These are phyloP conservation scores for Diaphora mendica DNA, from an alignment of 2,888 invertebrate genomes.

Conservation along the genomic window DNA sequence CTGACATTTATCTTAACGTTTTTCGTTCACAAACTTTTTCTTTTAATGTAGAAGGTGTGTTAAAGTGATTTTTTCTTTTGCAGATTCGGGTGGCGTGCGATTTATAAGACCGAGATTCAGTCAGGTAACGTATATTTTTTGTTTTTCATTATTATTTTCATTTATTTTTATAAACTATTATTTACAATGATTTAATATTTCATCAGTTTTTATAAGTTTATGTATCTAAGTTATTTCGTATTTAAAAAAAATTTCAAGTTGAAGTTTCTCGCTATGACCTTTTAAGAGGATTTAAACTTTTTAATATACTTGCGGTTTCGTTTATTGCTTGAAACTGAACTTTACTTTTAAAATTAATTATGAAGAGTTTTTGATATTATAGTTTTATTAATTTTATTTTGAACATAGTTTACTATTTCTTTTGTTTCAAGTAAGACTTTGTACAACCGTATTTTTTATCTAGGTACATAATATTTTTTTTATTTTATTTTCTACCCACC, in stretches of 20 bases:
- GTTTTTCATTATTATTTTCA: neutral
- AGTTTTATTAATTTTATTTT: neutral
- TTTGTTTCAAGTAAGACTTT: neutral
- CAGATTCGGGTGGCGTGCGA: constrained; percentile 53
- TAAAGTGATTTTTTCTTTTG: constrained; percentile 55
- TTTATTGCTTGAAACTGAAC: neutral
- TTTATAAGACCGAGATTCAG: constrained; percentile 15
- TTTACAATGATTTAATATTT: neutral
- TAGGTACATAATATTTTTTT: neutral
- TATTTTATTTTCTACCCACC: neutral
- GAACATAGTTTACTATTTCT: neutral
- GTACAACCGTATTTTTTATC: neutral
- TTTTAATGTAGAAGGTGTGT: constrained; percentile 35
- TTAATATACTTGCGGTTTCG: neutral
- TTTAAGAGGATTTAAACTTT: constrained; percentile 12
- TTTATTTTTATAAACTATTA: neutral
- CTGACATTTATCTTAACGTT: constrained; percentile 54
- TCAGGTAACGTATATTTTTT: constrained; percentile 65
- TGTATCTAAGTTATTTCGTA: neutral
- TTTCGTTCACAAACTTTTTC: constrained; percentile 40
- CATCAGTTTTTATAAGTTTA: neutral
- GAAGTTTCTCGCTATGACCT: neutral
- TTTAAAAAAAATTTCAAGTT: neutral
- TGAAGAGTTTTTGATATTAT: neutral
- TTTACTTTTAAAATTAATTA: neutral